These are phyloP conservation scores for Channa striata DNA, from an alignment of 2,797 vertebrate genomes.

Conservation along the genomic window DNA sequence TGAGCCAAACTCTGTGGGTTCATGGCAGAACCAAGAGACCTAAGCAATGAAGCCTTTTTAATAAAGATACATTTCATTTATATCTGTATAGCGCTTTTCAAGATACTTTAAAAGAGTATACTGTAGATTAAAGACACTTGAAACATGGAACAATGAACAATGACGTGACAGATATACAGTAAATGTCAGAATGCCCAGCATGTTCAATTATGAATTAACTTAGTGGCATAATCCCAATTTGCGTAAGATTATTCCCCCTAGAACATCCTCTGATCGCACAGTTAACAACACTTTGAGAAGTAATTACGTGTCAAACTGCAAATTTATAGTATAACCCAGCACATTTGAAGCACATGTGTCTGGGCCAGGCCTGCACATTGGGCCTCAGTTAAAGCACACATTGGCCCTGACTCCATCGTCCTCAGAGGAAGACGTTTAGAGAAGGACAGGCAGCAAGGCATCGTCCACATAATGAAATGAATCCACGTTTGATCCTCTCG, in stretches of 20 bases:
- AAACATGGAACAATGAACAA: background rate
- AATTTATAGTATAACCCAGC: background rate
- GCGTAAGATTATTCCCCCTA: background rate
- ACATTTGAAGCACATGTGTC: background rate
- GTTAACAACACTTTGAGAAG: background rate
- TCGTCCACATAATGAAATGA: constrained; percentile 73
- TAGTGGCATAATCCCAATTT: background rate
- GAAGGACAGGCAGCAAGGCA: constrained; percentile 28
- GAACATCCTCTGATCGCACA: background rate
- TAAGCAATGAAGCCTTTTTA: no score
- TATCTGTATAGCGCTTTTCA: no score
- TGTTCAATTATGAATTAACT: background rate
- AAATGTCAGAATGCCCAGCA: background rate
- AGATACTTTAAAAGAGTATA: no score
- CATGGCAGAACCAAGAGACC: no score
- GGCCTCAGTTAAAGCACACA: constrained; percentile 18
- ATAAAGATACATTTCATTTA: no score
- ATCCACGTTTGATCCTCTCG: constrained; percentile 69
- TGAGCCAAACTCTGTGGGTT: no score
- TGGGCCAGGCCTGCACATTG: background rate
- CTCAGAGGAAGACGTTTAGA: constrained; percentile 58
- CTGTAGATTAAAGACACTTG: no score
- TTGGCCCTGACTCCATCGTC: constrained; percentile 18
- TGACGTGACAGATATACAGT: background rate
- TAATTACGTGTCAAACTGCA: background rate